Evolutionary conservation across 2,888 invertebrate species (phyloP), one percentile per base, ranked within the genome.

Genomic region (Leptinotarsa peninsularis): DNA sequence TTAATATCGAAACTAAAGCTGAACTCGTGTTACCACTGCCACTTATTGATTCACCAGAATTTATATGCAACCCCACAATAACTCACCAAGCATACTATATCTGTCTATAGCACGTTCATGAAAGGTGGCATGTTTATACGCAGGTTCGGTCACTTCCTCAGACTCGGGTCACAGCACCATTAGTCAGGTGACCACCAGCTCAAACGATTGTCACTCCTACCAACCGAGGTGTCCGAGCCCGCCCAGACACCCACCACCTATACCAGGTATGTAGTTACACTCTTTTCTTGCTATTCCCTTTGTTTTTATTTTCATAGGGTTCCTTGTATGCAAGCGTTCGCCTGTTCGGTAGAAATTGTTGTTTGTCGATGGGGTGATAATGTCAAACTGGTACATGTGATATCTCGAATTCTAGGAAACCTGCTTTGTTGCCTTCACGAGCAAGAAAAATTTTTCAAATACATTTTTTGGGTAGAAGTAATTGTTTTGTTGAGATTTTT

Each of bases 71-170:
- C 67, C 49, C 43, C 33, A 23, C 72, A 54, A 23, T 60, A 56
- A 15, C 23, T 21, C 58, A 23, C 23, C 23, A 58, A 15, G 63
- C 71, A 73, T 71, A 15, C 49, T 71, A 18, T 68, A 58, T 49
- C 68, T 67, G 50, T 71, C 74, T 73, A 13, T 10, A 73, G 78
- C 75, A 77, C 75, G 76, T 68, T 75, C 66, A 68, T 78, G 66
- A 76, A 77, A 80, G 79, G 79, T 80, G 78, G 85, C 85, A 85
- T 86, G 85, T 82, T 79, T 81, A 82, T 83, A 82, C 80, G 84
- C 88, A 92, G 95, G 95, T 88, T 96, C 97, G 83, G 95, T 96
- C 85, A 96, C 96, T 83, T 97, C 97, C 85, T 96, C 96, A 89
- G 97, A 96, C 90, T 95, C 95, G 86, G 96, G 96, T 85, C 95